Percentiles rank a stretch among this genome's conserved stretches.
phyloP scores from a whole-genome alignment of 2,797 vertebrate genomes.

The Pseudochirops cupreus region DNA sequence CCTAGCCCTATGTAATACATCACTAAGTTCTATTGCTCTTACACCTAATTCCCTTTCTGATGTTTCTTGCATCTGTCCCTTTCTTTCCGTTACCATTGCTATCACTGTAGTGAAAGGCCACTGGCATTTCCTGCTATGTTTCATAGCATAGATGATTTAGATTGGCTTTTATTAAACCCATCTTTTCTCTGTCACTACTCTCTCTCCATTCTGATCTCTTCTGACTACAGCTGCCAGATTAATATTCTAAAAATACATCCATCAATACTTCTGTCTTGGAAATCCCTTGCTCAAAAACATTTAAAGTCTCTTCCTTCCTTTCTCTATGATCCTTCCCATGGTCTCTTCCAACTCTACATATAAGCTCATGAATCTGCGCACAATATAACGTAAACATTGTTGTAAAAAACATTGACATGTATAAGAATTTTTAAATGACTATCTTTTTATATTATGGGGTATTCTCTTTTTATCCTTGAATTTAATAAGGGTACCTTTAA shows the following conservation, averaged over 20 bases:
- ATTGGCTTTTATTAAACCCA: background rate
- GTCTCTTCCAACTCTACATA: background rate
- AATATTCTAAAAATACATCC: background rate
- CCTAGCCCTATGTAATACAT: background rate
- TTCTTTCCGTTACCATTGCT: background rate
- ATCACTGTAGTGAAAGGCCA: background rate
- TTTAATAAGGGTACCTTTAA: slow-evolving; percentile 1
- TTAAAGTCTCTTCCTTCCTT: background rate
- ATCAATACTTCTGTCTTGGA: background rate
- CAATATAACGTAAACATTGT: background rate
- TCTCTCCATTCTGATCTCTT: background rate
- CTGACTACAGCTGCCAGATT: background rate
- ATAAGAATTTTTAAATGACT: background rate
- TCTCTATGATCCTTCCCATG: background rate
- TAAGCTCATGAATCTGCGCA: background rate
- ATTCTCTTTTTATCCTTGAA: slow-evolving; percentile 17
- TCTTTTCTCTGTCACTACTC: background rate
- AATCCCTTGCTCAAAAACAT: background rate
- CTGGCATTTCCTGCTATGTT: background rate
- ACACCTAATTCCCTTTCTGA: background rate
- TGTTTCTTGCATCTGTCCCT: background rate
- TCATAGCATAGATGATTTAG: background rate
- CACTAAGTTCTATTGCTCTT: background rate
- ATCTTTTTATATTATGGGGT: background rate
- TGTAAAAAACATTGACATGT: background rate